These are phyloP conservation scores for Apomyelois bistriatella DNA, from an alignment of 2,888 invertebrate genomes.

Conservation along the genomic window DNA sequence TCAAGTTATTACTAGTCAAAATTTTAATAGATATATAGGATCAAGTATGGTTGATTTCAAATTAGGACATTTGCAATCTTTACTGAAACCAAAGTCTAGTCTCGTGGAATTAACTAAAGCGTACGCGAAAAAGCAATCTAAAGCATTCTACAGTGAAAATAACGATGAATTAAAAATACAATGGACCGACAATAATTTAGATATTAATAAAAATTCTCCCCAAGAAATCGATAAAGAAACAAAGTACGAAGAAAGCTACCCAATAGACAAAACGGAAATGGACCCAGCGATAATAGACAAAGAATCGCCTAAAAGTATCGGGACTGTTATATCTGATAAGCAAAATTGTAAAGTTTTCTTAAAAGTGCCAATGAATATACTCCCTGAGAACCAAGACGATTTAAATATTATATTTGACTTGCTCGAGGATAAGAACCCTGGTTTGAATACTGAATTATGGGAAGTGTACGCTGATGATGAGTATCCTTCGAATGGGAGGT, in stretches of 20 bases:
- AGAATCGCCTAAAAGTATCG: slow-evolving; percentile 26
- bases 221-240: neutral
- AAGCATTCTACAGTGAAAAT: slow-evolving; percentile 19
- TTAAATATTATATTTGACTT: slow-evolving; percentile 60
- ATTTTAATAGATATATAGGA: slow-evolving; percentile 50
- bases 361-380: slow-evolving; percentile 49
- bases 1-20: slow-evolving; percentile 49
- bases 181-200: neutral
- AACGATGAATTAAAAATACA: slow-evolving; percentile 10
- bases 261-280: slow-evolving; percentile 25
- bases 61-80: slow-evolving; percentile 57
- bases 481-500: slow-evolving; percentile 51
- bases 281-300: slow-evolving; percentile 31
- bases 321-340: slow-evolving; percentile 25
- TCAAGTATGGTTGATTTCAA: slow-evolving; percentile 48
- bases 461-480: slow-evolving; percentile 39
- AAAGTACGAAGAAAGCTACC: neutral
- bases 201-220: neutral
- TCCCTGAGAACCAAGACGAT: slow-evolving; percentile 59
- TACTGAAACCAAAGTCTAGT: slow-evolving; percentile 48
- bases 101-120: slow-evolving; percentile 43
- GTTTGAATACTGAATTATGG: slow-evolving; percentile 62
- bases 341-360: slow-evolving; percentile 45
- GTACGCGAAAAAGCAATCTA: slow-evolving; percentile 23
- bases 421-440: slow-evolving; percentile 64